These are phyloP conservation scores for Hydriomena furcata DNA, from an alignment of 2,888 invertebrate species.

Conservation along the genomic window DNA sequence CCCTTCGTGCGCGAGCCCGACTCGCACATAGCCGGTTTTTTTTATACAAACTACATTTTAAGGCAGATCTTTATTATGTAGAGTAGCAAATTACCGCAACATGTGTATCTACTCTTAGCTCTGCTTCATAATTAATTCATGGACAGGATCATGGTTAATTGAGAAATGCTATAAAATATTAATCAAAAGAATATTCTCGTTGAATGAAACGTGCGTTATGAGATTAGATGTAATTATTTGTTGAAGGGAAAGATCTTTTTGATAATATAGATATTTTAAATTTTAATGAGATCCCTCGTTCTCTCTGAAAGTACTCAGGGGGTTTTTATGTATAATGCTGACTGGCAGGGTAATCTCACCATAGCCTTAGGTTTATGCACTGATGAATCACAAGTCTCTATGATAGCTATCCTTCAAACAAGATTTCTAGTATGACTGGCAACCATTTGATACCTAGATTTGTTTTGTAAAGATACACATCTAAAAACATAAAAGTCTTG, in stretches of 20 bases:
- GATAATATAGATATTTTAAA: slow-evolving; percentile 8
- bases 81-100: background rate
- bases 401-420: too few species aligned
- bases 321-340: too few species aligned
- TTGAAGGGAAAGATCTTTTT: slow-evolving; percentile 13
- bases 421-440: too few species aligned
- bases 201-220: slow-evolving; percentile 8
- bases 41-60: too few species aligned
- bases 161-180: slow-evolving; percentile 59
- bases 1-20: too few species aligned
- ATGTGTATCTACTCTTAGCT: slow-evolving; percentile 41
- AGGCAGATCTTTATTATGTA: background rate
- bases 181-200: slow-evolving; percentile 50
- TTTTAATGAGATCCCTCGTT: slow-evolving; percentile 6
- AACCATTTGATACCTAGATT: too few species aligned
- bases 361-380: too few species aligned
- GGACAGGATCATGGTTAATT: slow-evolving; percentile 58
- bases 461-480: too few species aligned
- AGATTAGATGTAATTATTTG: slow-evolving; percentile 23
- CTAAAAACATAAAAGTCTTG: too few species aligned
- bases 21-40: too few species aligned
- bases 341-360: too few species aligned
- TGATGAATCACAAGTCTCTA: too few species aligned
- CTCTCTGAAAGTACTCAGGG: background rate
- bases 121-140: slow-evolving; percentile 64